Conservation (phyloP, 2,113 vertebrate species). For the Neolamprologus caudopunctatus region DNA sequence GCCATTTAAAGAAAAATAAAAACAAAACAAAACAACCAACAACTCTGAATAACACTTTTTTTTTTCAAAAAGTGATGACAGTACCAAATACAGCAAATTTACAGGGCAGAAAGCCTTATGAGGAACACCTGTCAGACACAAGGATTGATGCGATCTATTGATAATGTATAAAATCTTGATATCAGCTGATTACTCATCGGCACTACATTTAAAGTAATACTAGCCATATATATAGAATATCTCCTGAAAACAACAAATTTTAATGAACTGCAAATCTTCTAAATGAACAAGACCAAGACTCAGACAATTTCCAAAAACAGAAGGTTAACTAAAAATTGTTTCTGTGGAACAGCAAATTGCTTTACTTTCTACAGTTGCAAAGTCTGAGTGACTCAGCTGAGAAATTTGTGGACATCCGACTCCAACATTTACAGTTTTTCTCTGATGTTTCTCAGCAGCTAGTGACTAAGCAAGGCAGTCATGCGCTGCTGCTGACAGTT, state of each 20-base stretch:
- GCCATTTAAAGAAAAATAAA: rapidly evolving
- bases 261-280: not conserved
- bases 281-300: not conserved
- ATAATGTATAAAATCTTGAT: not conserved
- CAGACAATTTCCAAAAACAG: not conserved
- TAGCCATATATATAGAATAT: not conserved
- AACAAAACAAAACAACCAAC: not conserved
- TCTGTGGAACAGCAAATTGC: not conserved
- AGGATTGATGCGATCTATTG: not conserved
- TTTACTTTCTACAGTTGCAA: not conserved
- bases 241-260: not conserved
- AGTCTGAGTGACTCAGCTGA: constrained; percentile 23
- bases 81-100: not conserved
- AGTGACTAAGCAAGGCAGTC: constrained; percentile 31
- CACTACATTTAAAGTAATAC: not conserved
- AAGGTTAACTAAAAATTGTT: not conserved
- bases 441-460: not conserved
- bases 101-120: not conserved
- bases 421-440: not conserved
- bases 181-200: not conserved
- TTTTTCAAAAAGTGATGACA: not conserved
- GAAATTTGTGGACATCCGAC: not conserved
- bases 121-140: not conserved
- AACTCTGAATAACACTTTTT: not conserved
- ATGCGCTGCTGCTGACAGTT: constrained; percentile 13